Evolutionary conservation across 1,140 invertebrate genomes (phyloP).

Genomic region (Leguminivora glycinivorella): DNA sequence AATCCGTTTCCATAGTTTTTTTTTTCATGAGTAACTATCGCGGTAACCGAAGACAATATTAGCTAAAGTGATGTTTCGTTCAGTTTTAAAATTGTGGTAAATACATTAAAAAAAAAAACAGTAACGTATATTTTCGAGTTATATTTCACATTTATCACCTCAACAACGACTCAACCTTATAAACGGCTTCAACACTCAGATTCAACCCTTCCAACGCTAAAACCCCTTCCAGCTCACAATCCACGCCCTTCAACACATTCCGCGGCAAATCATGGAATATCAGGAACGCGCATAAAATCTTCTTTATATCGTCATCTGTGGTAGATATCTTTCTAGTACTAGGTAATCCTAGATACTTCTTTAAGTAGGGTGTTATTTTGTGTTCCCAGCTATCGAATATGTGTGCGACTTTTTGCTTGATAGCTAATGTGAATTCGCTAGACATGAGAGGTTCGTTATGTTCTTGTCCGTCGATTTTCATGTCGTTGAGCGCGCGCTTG

Average conservation of each 20-base stretch:
- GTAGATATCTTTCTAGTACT: conserved; percentile 47
- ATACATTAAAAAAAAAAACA: too few relatives aligned
- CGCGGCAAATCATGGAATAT: conserved; percentile 82
- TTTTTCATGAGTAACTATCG: too few relatives aligned
- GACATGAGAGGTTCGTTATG: conserved; percentile 63
- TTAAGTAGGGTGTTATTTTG: conserved; percentile 70
- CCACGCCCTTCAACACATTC: conserved; percentile 58
- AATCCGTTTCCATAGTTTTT: too few relatives aligned
- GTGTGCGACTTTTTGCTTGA: conserved; percentile 79
- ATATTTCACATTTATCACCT: conserved; percentile 52
- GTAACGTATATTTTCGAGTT: too few relatives aligned
- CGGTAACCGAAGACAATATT: too few relatives aligned
- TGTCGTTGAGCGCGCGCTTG: conserved; percentile 41
- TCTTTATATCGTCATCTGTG: conserved; percentile 53
- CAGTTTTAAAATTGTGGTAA: too few relatives aligned
- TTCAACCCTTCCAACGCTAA: conserved; percentile 55
- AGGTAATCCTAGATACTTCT: conserved; percentile 71
- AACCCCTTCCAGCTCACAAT: conserved; percentile 55
- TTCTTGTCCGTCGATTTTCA: conserved; percentile 55
- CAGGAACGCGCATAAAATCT: conserved; percentile 79
- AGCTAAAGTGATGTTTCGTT: too few relatives aligned
- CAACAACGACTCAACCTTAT: conserved; percentile 59
- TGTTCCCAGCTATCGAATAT: conserved; percentile 81
- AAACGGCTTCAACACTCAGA: conserved; percentile 56
- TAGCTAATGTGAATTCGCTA: conserved; percentile 69